Percentiles rank a stretch among this genome's conserved stretches.
Conservation (phyloP, 1,140 invertebrate genomes). For the Bombus huntii region DNA sequence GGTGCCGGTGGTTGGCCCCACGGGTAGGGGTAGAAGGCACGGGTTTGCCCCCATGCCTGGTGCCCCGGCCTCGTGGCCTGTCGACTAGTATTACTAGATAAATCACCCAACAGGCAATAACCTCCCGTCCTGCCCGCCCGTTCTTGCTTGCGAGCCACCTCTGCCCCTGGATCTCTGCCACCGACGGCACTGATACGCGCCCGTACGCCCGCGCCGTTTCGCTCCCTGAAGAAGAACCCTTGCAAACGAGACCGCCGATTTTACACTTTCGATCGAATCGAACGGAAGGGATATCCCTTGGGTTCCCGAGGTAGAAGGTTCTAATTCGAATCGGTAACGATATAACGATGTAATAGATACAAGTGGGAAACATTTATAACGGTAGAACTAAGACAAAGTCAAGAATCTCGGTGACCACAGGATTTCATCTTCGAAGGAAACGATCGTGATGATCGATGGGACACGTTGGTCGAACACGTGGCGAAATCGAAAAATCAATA, state of each 20-base stretch:
- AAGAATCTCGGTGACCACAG: too few species aligned
- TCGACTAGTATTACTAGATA: constrained; percentile 83
- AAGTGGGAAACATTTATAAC: too few species aligned
- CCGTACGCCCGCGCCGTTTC: constrained; percentile 55
- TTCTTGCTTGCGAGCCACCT: constrained; percentile 58
- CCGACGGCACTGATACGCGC: constrained; percentile 74
- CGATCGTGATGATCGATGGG: neutral
- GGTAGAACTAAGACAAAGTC: neutral
- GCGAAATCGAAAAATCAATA: constrained; percentile 52
- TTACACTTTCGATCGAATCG: neutral
- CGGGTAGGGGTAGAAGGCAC: constrained; percentile 73
- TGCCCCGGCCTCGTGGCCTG: constrained; percentile 76
- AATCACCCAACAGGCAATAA: constrained; percentile 83
- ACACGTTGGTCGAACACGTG: neutral
- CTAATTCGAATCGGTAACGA: neutral
- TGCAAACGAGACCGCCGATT: constrained; percentile 57
- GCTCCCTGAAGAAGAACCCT: constrained; percentile 28
- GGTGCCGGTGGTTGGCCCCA: constrained; percentile 75
- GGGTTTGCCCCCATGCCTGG: constrained; percentile 60
- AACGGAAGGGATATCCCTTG: neutral
- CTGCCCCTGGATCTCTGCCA: constrained; percentile 59
- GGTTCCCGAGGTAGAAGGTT: neutral
- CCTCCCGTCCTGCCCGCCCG: constrained; percentile 66
- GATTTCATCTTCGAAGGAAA: neutral
- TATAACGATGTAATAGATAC: neutral